Evolutionary conservation across 2,888 invertebrate genomes (phyloP).

Genomic region (Abrostola tripartita): DNA sequence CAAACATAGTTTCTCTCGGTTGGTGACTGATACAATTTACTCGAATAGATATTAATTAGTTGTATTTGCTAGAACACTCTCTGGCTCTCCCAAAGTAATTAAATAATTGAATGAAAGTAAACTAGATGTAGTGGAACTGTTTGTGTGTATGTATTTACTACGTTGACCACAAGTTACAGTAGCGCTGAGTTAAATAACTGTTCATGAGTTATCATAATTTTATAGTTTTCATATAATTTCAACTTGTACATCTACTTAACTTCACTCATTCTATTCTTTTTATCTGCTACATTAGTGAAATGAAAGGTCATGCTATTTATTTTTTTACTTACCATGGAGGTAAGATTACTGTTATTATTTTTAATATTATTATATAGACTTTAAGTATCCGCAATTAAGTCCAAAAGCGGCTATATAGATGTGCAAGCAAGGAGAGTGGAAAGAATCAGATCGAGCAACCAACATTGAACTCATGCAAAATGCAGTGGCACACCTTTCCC

Average conservation of each 20-base stretch:
- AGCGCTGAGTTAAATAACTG: background rate
- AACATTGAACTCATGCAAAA: conserved; percentile 82
- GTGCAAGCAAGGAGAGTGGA: conserved; percentile 54
- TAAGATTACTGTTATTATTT: too few relatives aligned
- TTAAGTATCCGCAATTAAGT: too few relatives aligned
- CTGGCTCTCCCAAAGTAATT: conserved; percentile 7
- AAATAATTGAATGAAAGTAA: conserved; percentile 16
- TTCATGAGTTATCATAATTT: background rate
- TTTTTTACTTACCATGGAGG: too few relatives aligned
- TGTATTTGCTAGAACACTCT: background rate
- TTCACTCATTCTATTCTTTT: too few relatives aligned
- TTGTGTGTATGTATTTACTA: background rate
- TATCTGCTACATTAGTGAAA: too few relatives aligned
- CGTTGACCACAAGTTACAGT: conserved; percentile 9
- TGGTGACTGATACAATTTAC: too few relatives aligned
- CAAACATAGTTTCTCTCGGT: too few relatives aligned
- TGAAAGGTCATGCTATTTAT: too few relatives aligned
- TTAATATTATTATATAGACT: too few relatives aligned
- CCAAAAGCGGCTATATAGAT: conserved; percentile 42
- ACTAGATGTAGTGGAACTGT: conserved; percentile 1
- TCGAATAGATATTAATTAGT: background rate
- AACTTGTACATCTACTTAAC: too few relatives aligned
- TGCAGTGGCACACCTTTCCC: conserved; percentile 76
- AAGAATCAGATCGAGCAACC: conserved; percentile 68
- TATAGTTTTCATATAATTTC: too few relatives aligned